Percentiles rank a stretch among this genome's conserved stretches.
Evolutionary conservation across 2,113 vertebrate species (phyloP).

Genomic region (Rostratula benghalensis): DNA sequence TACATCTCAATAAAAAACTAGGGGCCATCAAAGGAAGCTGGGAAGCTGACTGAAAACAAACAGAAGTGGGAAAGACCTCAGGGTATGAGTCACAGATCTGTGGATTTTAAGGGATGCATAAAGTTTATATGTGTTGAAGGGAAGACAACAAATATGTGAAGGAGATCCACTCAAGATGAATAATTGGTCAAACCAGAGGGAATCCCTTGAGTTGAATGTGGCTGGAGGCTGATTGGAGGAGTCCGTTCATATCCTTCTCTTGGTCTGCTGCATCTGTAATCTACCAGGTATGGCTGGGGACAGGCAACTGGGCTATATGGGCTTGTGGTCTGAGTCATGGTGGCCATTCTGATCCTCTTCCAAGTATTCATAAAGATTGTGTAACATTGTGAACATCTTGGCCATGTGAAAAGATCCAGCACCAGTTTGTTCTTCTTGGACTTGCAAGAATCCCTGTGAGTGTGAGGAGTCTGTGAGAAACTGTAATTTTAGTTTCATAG

Average conservation of each 20-base stretch:
- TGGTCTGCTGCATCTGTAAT: not conserved
- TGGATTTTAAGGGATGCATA: not conserved
- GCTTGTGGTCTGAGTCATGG: not conserved
- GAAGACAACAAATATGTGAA: not conserved
- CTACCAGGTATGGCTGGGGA: not conserved
- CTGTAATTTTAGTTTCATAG: not conserved
- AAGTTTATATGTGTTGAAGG: not conserved
- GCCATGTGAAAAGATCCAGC: not conserved
- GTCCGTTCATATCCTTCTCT: not conserved
- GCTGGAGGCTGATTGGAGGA: not conserved
- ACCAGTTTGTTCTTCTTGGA: not conserved
- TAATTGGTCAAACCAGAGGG: not conserved
- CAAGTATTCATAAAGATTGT: not conserved
- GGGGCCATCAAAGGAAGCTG: not conserved
- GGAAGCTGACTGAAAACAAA: not conserved
- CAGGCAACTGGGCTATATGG: not conserved
- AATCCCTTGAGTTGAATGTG: not conserved
- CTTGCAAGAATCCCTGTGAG: not conserved
- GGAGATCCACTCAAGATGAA: not conserved
- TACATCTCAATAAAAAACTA: not conserved
- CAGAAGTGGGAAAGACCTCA: not conserved
- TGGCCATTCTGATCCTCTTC: not conserved
- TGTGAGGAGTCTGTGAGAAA: not conserved
- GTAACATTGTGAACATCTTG: not conserved
- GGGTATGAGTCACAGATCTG: not conserved